phyloP scores from a whole-genome alignment of 2,888 invertebrate species.

The Unio delphinus region DNA sequence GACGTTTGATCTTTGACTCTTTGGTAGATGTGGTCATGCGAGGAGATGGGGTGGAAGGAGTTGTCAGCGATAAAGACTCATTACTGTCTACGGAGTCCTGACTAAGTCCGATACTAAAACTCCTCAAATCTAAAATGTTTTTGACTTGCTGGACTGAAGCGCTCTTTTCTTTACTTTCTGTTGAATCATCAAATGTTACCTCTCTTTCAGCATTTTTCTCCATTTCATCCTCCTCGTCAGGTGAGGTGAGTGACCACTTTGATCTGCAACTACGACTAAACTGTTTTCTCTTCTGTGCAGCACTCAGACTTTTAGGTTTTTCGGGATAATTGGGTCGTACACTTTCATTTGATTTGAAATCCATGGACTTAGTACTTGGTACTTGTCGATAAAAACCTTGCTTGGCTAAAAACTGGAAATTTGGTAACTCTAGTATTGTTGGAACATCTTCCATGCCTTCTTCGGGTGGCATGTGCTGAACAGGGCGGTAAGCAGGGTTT shows the following conservation, averaged over 20 bases:
- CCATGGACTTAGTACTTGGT: conserved; percentile 3
- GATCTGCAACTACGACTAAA: conserved; percentile 20
- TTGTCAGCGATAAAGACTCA: conserved; percentile 12
- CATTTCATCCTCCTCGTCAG: conserved; percentile 9
- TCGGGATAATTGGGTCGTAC: background rate
- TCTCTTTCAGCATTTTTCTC: background rate
- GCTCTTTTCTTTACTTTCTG: background rate
- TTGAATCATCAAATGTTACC: too few relatives aligned
- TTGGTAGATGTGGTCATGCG: too few relatives aligned
- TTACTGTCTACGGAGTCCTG: conserved; percentile 27
- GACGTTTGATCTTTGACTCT: too few relatives aligned
- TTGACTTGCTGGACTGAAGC: conserved; percentile 16
- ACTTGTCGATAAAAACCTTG: conserved; percentile 40
- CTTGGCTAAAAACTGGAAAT: conserved; percentile 32
- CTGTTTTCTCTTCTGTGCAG: conserved; percentile 20
- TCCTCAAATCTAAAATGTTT: conserved; percentile 20
- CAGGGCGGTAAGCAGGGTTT: background rate
- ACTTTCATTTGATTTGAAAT: background rate
- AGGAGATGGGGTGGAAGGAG: too few relatives aligned
- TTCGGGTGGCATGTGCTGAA: too few relatives aligned
- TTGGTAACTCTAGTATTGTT: conserved; percentile 30
- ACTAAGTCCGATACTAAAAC: conserved; percentile 33
- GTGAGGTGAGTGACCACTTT: conserved; percentile 35
- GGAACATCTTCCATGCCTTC: conserved; percentile 17
- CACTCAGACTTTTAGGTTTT: conserved; percentile 9